Evolutionary conservation across 2,113 vertebrate species (phyloP).

Genomic region (Dasypus novemcinctus): DNA sequence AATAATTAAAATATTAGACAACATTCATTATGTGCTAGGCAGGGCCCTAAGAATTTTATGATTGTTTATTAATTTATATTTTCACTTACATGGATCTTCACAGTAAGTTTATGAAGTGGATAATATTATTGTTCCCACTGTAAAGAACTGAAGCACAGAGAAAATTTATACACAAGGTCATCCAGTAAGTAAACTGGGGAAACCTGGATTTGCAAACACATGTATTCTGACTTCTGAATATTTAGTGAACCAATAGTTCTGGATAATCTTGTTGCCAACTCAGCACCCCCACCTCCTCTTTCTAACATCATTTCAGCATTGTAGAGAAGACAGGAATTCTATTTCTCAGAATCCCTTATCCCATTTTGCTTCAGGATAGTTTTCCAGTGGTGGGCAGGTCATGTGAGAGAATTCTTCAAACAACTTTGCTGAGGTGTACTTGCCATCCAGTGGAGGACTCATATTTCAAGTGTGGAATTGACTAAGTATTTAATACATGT

Average conservation of each 20-base stretch:
- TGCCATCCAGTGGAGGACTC: too few relatives aligned
- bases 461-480: too few relatives aligned
- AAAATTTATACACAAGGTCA: not conserved
- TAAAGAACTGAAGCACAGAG: not conserved
- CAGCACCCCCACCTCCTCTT: not conserved
- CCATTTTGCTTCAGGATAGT: not conserved
- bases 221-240: not conserved
- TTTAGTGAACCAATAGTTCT: not conserved
- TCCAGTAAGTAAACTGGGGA: not conserved
- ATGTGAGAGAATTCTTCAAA: too few relatives aligned
- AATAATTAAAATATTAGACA: not conserved
- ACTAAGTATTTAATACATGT: too few relatives aligned
- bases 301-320: not conserved
- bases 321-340: not conserved
- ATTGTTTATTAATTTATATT: not conserved
- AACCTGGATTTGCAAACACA: not conserved
- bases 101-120: not conserved
- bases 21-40: not conserved
- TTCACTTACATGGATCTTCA: not conserved
- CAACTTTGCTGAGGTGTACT: too few relatives aligned
- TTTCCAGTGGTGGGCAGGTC: too few relatives aligned
- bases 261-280: not conserved
- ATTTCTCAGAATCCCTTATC: not conserved
- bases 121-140: not conserved
- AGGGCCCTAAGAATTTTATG: not conserved